Evolutionary conservation across 1,140 invertebrate species (phyloP).

Genomic region (Pteromalus puparum): DNA sequence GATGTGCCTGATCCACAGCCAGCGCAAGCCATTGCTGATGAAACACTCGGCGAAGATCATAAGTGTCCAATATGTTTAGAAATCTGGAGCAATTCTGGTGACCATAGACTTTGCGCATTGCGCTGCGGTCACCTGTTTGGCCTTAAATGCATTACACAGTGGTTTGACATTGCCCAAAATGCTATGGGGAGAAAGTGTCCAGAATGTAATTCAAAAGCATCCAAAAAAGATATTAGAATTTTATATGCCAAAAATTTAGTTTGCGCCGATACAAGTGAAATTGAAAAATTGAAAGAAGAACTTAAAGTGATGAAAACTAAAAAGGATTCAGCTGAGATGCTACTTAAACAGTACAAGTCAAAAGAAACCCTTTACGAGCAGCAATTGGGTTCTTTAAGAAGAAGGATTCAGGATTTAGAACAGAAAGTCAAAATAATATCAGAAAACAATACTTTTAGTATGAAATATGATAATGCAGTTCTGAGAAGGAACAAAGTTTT

Average conservation of each 20-base stretch:
- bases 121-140: conserved; percentile 96
- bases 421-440: conserved; percentile 51
- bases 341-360: conserved; percentile 75
- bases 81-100: conserved; percentile 88
- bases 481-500: conserved; percentile 76
- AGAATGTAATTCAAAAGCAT: conserved; percentile 89
- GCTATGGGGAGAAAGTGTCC: conserved; percentile 80
- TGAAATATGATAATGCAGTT: conserved; percentile 74
- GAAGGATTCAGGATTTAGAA: conserved; percentile 68
- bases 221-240: conserved; percentile 83
- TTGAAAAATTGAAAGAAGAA: conserved; percentile 76
- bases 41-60: conserved; percentile 77
- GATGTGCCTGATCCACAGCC: neutral
- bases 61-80: conserved; percentile 93
- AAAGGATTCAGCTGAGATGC: conserved; percentile 70
- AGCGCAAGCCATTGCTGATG: neutral
- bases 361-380: conserved; percentile 76
- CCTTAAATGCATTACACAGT: conserved; percentile 86
- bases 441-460: conserved; percentile 13
- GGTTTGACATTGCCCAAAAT: conserved; percentile 77
- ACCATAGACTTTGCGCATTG: conserved; percentile 87
- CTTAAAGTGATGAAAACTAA: conserved; percentile 71
- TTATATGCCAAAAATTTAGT: conserved; percentile 82
- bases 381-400: conserved; percentile 69
- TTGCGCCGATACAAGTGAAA: conserved; percentile 81